phyloP scores from a whole-genome alignment of 2,113 vertebrate species.

The Chaenogobius annularis region DNA sequence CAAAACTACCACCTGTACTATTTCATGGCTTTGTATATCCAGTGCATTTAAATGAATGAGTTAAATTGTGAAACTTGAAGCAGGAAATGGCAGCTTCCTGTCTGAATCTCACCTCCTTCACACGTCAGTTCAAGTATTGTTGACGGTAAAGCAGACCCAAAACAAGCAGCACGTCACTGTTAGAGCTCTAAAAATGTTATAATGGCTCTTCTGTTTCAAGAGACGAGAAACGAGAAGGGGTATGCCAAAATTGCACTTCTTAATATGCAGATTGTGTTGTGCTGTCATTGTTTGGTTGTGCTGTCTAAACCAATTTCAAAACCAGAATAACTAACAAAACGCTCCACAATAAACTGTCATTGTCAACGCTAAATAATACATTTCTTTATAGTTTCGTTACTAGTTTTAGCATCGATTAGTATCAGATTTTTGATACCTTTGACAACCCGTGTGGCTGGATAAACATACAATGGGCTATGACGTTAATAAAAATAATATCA shows the following conservation, averaged over 20 bases:
- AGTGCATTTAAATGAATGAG: constrained; percentile 2
- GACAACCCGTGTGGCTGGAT: too few species aligned
- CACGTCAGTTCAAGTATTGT: constrained; percentile 22
- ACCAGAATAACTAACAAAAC: too few species aligned
- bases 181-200: not conserved
- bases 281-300: not conserved
- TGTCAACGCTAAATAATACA: too few species aligned
- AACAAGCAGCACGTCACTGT: not conserved
- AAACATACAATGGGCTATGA: too few species aligned
- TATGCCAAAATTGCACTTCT: not conserved
- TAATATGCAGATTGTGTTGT: not conserved
- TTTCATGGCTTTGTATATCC: not conserved
- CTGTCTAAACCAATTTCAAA: too few species aligned
- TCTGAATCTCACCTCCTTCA: constrained; percentile 43
- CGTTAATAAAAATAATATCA: too few species aligned
- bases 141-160: constrained; percentile 23
- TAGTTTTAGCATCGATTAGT: too few species aligned
- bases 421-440: too few species aligned
- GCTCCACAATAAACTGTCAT: too few species aligned
- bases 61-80: constrained; percentile 53
- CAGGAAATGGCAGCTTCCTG: constrained; percentile 77
- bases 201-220: not conserved
- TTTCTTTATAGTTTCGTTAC: too few species aligned
- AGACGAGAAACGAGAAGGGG: too few species aligned
- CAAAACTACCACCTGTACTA: not conserved